Evolutionary conservation across 2,113 vertebrate genomes (phyloP).

Genomic region (Shinisaurus crocodilurus): DNA sequence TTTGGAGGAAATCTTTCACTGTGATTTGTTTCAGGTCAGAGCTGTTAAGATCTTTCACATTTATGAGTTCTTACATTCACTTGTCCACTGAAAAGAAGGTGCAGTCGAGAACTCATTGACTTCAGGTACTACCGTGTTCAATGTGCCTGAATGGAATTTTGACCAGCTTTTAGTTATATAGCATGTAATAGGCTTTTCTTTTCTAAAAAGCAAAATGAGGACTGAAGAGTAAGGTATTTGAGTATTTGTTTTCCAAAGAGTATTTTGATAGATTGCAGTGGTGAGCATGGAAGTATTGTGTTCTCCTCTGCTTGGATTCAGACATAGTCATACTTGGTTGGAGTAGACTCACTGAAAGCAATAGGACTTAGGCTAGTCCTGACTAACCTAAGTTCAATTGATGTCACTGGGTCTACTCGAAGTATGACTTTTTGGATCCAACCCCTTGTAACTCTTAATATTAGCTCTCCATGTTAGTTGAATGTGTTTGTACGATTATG

Average conservation of each 20-base stretch:
- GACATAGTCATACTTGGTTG: too few species aligned
- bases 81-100: not conserved
- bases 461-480: not conserved
- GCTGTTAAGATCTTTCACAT: not conserved
- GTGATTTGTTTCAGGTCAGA: fast-evolving
- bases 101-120: not conserved
- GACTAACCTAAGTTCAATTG: too few species aligned
- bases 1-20: not conserved
- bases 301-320: not conserved
- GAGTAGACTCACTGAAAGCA: too few species aligned
- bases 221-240: not conserved
- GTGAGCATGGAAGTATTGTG: not conserved
- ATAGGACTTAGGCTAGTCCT: too few species aligned
- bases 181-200: not conserved
- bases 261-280: not conserved
- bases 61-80: slow-evolving; percentile 25
- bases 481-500: not conserved
- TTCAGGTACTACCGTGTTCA: not conserved
- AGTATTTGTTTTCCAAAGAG: not conserved
- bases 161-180: not conserved
- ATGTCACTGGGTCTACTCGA: too few species aligned
- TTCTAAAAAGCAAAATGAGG: not conserved
- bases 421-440: too few species aligned
- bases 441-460: not conserved
- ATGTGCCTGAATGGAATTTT: not conserved